Base-by-base conservation (phyloP, 2,797 vertebrate genomes). In the Gephyroberyx darwinii region DNA sequence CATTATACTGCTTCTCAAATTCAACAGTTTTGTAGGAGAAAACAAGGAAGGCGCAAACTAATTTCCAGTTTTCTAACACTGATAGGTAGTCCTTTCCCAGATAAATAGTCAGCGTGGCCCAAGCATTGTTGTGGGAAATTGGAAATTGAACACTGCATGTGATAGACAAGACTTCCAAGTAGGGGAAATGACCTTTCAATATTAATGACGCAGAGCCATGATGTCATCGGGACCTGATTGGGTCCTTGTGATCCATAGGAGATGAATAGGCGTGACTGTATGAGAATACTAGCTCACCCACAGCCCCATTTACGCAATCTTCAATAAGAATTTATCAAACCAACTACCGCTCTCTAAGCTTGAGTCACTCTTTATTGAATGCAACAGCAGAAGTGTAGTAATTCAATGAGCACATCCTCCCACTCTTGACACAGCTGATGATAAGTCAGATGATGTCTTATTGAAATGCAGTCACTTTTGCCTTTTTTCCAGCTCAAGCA, bases 161-260 rank as follows among this genome's bases (percentile, higher is more conserved):
- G 78, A 90, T 71, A 72, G 85, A 89, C 82, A 84, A 13, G 51
- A 82, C 56, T 70, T 76, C 72, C 75, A 75, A 77, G 72, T 63
- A 45, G 68, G 19, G 78, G 77, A 87, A 88, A 87, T 89, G 55
- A 86, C 87, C 87, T 89, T 88, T 89, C 85, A 88, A 59, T 87
- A 83, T 86, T 84, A 90, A 89, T 90, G 86, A 84, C 69, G 68
- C 80, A 31, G 62, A 83, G 69, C 71, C 62, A 60, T 89, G 79
- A 87, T 82, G 86, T 90, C 87, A 87, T 80, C 64, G 60, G 43
- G 75, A 60, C 61, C 78, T 76, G 76, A 80, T 81, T 69, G 73
- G 70, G 58, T 71, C 61, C 41, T 64, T 58, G 71, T 80, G 70
- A 81, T 80, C 58, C 51, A 69, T 41, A n/a, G 79, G 72, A 75